phyloP scores from a whole-genome alignment of 2,888 invertebrate genomes.

The Smittia aterrima region DNA sequence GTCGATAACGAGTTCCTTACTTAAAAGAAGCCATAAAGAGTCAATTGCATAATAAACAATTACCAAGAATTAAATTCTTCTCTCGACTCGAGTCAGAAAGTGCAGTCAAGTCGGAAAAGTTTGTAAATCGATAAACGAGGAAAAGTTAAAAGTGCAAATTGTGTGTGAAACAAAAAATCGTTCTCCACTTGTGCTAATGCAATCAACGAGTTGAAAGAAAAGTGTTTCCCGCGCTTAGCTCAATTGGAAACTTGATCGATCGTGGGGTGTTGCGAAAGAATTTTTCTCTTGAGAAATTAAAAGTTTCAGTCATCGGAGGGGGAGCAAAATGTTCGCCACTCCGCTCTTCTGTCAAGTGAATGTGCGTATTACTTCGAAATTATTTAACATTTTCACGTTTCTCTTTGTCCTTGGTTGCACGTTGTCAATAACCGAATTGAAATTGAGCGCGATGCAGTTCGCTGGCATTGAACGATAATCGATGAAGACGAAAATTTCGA shows the following conservation, averaged over 20 bases:
- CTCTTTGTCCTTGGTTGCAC: slow-evolving; percentile 9
- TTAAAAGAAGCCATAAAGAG: not conserved
- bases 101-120: not conserved
- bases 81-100: not conserved
- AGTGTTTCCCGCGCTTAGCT: not conserved
- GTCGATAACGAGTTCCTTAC: too few species aligned
- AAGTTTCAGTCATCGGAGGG: not conserved
- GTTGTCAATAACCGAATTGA: not conserved
- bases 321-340: slow-evolving; percentile 15
- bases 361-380: not conserved
- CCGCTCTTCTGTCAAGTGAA: slow-evolving; percentile 6
- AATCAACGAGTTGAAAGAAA: not conserved
- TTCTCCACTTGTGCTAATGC: not conserved
- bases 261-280: not conserved
- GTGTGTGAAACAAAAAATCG: not conserved
- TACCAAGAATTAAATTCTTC: not conserved
- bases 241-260: not conserved
- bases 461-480: not conserved
- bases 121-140: not conserved
- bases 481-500: too few species aligned
- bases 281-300: not conserved
- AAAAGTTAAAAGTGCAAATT: not conserved
- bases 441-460: not conserved
- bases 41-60: not conserved
- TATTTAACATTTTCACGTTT: not conserved